phyloP scores from a whole-genome alignment of 2,888 invertebrate genomes.

The Dinocampus coccinellae region DNA sequence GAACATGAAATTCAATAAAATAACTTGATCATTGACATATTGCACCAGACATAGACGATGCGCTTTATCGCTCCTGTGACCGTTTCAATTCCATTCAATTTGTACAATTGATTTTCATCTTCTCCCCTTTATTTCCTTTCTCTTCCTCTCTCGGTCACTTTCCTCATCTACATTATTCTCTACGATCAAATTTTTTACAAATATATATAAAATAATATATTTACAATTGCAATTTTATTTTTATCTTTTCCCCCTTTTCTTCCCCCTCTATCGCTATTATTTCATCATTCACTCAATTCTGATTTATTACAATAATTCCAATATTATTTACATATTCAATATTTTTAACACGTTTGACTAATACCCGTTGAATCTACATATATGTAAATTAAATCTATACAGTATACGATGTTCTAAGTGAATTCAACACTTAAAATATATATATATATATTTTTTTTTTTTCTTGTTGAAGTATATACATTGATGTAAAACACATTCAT shows the following conservation, averaged over 20 bases:
- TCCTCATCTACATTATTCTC: too few relatives aligned
- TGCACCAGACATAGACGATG: background rate
- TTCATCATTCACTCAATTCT: background rate
- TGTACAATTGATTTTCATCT: background rate
- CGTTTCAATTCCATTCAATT: background rate
- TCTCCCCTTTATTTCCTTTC: background rate
- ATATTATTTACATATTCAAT: background rate
- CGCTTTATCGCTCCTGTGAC: conserved; percentile 1
- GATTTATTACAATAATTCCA: background rate
- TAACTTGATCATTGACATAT: background rate
- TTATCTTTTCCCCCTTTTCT: too few relatives aligned
- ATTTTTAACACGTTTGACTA: background rate
- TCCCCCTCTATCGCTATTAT: background rate
- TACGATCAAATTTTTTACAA: too few relatives aligned
- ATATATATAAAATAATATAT: too few relatives aligned
- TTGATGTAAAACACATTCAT: too few relatives aligned
- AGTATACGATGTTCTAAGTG: too few relatives aligned
- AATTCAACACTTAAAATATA: too few relatives aligned
- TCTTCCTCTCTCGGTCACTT: too few relatives aligned
- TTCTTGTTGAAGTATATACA: background rate
- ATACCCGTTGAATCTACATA: background rate
- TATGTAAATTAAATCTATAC: too few relatives aligned
- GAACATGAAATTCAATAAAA: background rate
- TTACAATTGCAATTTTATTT: too few relatives aligned
- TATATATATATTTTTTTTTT: too few relatives aligned